Evolutionary conservation across 2,113 vertebrate genomes (phyloP).

Genomic region (Crocuta crocuta): DNA sequence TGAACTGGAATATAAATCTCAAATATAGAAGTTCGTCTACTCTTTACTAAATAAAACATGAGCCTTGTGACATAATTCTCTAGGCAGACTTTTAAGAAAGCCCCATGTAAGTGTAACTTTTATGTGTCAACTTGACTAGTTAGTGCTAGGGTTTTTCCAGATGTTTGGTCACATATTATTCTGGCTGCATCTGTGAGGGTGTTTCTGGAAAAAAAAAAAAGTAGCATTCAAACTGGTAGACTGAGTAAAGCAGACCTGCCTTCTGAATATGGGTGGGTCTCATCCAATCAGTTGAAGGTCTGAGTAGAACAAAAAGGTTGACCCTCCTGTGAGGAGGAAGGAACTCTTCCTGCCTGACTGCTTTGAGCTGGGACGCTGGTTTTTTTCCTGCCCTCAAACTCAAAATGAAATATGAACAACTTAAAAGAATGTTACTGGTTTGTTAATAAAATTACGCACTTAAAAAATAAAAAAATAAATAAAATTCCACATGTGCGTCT

Average conservation of each 20-base stretch:
- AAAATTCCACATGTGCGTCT: not conserved
- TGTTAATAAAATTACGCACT: not conserved
- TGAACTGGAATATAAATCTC: not conserved
- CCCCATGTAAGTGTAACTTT: not conserved
- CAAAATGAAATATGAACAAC: not conserved
- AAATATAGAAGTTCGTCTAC: not conserved
- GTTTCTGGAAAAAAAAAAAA: not conserved
- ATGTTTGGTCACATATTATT: not conserved
- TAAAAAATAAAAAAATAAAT: not conserved
- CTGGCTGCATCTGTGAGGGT: not conserved
- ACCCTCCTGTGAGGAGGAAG: not conserved
- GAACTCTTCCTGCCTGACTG: not conserved
- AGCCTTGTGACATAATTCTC: not conserved
- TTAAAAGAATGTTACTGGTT: not conserved
- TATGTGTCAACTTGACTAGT: not conserved
- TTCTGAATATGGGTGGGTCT: not conserved
- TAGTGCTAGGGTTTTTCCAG: not conserved
- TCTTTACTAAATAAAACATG: slow-evolving; percentile 22
- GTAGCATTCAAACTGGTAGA: not conserved
- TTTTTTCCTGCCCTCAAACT: not conserved
- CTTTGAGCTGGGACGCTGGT: not conserved
- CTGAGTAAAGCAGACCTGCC: not conserved
- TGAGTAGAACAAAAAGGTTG: not conserved
- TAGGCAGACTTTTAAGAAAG: not conserved
- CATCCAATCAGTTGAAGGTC: not conserved